A percentile compares a stretch with the other conserved stretches of the same genome.
Conservation (phyloP, 2,113 vertebrate species). For the Periophthalmus modestus region DNA sequence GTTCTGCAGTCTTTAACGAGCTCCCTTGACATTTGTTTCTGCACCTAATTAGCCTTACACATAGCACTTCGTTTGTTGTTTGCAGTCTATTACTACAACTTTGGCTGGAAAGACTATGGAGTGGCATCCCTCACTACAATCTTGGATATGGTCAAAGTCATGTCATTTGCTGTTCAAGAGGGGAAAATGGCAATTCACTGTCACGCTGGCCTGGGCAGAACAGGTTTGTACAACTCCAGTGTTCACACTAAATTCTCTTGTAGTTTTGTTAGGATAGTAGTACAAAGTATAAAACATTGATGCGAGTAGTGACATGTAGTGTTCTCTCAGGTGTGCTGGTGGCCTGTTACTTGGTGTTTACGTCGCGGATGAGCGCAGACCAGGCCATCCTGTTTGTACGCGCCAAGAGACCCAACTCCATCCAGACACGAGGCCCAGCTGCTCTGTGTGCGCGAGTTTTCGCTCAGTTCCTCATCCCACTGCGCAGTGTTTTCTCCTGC, state of each 20-base stretch:
- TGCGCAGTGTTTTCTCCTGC: conserved; percentile 87
- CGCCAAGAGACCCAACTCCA: conserved; percentile 92
- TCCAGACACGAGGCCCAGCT: conserved; percentile 95
- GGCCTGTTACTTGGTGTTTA: conserved; percentile 96
- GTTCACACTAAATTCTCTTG: background rate
- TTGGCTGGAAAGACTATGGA: conserved; percentile 98
- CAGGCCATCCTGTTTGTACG: conserved; percentile 95
- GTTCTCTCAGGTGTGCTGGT: conserved; percentile 86
- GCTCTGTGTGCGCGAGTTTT: conserved; percentile 91
- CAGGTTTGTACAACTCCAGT: conserved; percentile 78
- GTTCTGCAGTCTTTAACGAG: conserved; percentile 46
- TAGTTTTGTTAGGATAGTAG: background rate
- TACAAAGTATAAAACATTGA: background rate
- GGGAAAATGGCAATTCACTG: conserved; percentile 94
- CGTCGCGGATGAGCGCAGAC: conserved; percentile 92
- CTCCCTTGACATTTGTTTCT: conserved; percentile 44
- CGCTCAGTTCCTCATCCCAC: conserved; percentile 90
- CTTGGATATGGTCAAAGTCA: conserved; percentile 98
- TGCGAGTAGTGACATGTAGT: background rate
- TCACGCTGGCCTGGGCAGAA: conserved; percentile 94
- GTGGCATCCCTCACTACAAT: conserved; percentile 94
- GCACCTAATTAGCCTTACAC: background rate
- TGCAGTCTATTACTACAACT: conserved; percentile 98
- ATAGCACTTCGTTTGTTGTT: conserved; percentile 2
- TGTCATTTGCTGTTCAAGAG: conserved; percentile 94